Percentiles rank a stretch among this genome's conserved stretches.
Conservation (phyloP, 2,797 vertebrate genomes). For the Peromyscus eremicus region DNA sequence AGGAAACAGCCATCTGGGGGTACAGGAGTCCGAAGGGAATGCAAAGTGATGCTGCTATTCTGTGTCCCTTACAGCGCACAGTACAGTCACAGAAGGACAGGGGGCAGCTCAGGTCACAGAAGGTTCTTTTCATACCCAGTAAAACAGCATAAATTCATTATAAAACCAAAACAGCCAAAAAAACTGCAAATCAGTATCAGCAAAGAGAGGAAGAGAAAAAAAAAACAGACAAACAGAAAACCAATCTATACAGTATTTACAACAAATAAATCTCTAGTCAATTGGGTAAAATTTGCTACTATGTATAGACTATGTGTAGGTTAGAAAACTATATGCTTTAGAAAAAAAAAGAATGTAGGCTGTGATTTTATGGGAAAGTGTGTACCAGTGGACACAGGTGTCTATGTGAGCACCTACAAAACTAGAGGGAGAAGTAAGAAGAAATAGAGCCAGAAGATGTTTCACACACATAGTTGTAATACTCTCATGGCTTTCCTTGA, state of each 20-base stretch:
- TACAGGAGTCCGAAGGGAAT: conserved; percentile 73
- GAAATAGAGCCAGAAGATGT: too few species aligned
- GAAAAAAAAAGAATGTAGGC: too few species aligned
- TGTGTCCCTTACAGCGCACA: conserved; percentile 43
- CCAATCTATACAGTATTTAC: conserved; percentile 91
- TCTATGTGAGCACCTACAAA: too few species aligned
- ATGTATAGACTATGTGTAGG: too few species aligned
- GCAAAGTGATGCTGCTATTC: conserved; percentile 56
- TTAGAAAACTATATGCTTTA: too few species aligned
- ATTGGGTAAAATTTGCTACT: conserved; percentile 80
- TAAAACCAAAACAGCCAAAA: conserved; percentile 13
- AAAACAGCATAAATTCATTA: conserved; percentile 76
- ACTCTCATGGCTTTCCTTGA: too few species aligned
- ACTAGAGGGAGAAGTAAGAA: too few species aligned
- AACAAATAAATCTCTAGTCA: conserved; percentile 87
- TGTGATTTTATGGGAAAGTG: too few species aligned
- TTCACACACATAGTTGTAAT: too few species aligned
- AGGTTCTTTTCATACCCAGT: conserved; percentile 85
- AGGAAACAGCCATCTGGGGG: conserved; percentile 42
- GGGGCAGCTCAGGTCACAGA: conserved; percentile 69
- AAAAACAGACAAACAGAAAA: conserved; percentile 71
- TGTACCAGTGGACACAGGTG: too few species aligned
- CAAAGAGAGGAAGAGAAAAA: conserved; percentile 58
- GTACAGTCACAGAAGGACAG: conserved; percentile 10
- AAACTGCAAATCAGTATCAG: conserved; percentile 85